A percentile compares a stretch with the other conserved stretches of the same genome.
phyloP scores from a whole-genome alignment of 2,113 vertebrate species.

The western clawed frog (Xenopus tropicalis) region DNA sequence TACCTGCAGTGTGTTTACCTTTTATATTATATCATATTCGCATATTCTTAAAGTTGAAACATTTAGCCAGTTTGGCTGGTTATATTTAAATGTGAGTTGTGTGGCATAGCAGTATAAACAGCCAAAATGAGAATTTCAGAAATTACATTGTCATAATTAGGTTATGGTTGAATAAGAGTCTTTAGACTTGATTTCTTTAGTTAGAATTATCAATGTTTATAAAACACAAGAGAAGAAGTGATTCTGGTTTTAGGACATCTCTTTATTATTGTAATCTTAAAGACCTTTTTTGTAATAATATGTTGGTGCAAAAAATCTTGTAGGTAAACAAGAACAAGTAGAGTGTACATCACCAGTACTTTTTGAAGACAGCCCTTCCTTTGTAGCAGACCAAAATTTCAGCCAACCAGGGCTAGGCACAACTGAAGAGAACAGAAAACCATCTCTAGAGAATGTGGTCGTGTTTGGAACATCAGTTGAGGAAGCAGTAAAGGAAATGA shows the following conservation, averaged over 20 bases:
- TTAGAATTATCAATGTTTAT: too few relatives aligned
- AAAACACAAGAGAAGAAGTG: neutral
- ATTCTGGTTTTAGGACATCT: neutral
- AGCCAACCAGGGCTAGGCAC: slow-evolving; percentile 2
- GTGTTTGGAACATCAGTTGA: slow-evolving; percentile 87
- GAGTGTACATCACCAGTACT: slow-evolving; percentile 73
- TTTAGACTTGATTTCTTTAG: too few relatives aligned
- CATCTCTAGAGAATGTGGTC: slow-evolving; percentile 48
- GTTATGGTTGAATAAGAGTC: too few relatives aligned
- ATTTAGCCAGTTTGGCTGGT: too few relatives aligned
- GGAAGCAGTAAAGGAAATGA: slow-evolving; percentile 92
- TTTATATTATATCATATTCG: too few relatives aligned
- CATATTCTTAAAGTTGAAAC: too few relatives aligned
- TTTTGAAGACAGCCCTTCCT: slow-evolving; percentile 77
- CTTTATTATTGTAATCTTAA: neutral
- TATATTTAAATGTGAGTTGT: too few relatives aligned
- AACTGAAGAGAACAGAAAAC: slow-evolving; percentile 41
- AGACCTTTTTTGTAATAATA: neutral
- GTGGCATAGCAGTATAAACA: too few relatives aligned
- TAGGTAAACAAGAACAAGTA: slow-evolving; percentile 1
- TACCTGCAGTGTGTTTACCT: too few relatives aligned
- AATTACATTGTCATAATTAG: too few relatives aligned
- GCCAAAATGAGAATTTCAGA: too few relatives aligned
- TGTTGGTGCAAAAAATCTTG: neutral
- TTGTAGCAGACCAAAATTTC: slow-evolving; percentile 28